Conservation (phyloP, 2,113 vertebrate genomes). For the Corythaixoides concolor region DNA sequence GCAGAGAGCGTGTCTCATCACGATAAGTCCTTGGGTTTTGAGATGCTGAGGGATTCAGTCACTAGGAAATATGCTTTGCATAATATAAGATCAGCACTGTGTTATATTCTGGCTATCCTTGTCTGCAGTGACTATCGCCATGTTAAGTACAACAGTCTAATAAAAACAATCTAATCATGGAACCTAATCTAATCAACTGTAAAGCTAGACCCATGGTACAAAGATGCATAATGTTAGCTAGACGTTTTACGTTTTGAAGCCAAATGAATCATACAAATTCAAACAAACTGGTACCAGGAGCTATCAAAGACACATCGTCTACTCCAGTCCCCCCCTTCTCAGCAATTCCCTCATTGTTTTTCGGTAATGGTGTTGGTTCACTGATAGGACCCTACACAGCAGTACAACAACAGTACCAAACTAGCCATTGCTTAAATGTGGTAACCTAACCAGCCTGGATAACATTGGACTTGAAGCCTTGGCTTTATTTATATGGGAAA, state of each 20-base stretch:
- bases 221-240: not conserved
- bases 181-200: not conserved
- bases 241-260: not conserved
- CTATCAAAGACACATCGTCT: not conserved
- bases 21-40: not conserved
- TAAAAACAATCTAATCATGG: not conserved
- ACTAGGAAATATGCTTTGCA: not conserved
- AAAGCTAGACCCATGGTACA: not conserved
- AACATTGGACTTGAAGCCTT: not conserved
- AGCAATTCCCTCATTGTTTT: not conserved
- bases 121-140: not conserved
- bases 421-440: not conserved
- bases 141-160: not conserved
- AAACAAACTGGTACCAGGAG: not conserved
- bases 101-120: not conserved
- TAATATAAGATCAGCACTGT: not conserved
- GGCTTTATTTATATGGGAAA: not conserved
- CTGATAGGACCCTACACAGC: not conserved
- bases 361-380: not conserved
- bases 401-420: not conserved
- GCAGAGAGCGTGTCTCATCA: not conserved
- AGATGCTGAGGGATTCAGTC: not conserved
- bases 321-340: not conserved
- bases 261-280: not conserved
- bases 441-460: not conserved